Evolutionary conservation across 2,888 invertebrate species (phyloP), one percentile per base, ranked within the genome.

Genomic region (Epistrophe grossulariae): DNA sequence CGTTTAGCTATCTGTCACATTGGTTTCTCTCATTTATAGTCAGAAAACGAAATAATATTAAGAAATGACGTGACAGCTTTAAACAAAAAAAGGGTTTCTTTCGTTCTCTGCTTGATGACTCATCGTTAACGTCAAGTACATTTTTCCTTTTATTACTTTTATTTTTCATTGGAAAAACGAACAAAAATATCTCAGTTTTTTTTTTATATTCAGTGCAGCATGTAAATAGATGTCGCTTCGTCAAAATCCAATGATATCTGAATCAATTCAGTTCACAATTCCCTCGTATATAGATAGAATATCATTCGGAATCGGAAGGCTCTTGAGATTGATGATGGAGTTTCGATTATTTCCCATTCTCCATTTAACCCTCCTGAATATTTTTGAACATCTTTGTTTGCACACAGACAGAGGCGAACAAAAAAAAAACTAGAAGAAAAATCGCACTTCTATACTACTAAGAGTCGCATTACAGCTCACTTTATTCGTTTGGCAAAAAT

Each of bases 151-250:
- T 52, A 28, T 64, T 17, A 17, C 13, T 52, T 1, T 72, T 66
- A 17, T 40, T 73, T 45, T 40, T 71, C 13, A 15, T n/a, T 50
- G 1, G 2, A 28, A 66, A n/a, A 57, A n/a, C 55, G 55, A 55
- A 55, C 28, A 19, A 31, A 55, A 24, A 31, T 38, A 71, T 35
- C 52, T 62, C 11, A 43, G 31, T 24, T 52, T 15, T 55, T 55
- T 24, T 19, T 17, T 24, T n/a, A 19, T 8, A 70, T 38, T n/a
- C 62, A 60, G 48, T 15, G 72, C 52, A 35, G 68, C 84, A 66
- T 87, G 76, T 83, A 83, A 87, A 82, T 87, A 83, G 76, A 87
- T 76, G 83, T 76, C 78, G 70, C 83, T 83, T 79, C 79, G 76
- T 87, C 87, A 79, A 76, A 79, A 83, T 83, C 66, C 71, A 73